phyloP scores from a whole-genome alignment of 2,888 invertebrate genomes.

The Acanthopleura granulata region DNA sequence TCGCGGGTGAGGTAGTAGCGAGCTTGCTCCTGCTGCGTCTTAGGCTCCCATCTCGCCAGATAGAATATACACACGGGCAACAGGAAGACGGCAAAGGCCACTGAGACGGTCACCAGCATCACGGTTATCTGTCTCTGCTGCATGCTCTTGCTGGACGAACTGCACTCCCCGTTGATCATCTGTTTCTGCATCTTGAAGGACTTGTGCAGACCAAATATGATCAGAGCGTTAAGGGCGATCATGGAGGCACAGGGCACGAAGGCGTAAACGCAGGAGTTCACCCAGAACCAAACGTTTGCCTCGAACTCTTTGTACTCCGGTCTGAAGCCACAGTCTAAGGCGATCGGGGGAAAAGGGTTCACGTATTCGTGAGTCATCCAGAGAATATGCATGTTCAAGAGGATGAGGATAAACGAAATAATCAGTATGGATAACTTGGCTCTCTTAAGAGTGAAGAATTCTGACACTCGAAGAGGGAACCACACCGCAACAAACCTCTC shows the following conservation, averaged over 20 bases:
- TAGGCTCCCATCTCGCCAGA: not conserved
- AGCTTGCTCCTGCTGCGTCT: not conserved
- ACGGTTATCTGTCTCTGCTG: slow-evolving; percentile 16
- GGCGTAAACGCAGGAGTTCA: slow-evolving; percentile 8
- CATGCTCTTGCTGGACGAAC: not conserved
- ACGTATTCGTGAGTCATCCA: slow-evolving; percentile 9
- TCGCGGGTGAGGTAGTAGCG: not conserved
- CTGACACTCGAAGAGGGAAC: slow-evolving; percentile 15
- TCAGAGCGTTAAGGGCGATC: slow-evolving; percentile 5
- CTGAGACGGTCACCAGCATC: slow-evolving; percentile 10
- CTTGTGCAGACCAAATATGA: not conserved
- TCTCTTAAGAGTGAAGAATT: slow-evolving; percentile 6
- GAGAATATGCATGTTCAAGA: not conserved
- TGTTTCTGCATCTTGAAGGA: slow-evolving; percentile 16
- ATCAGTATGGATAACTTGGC: not conserved
- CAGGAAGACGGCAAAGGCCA: slow-evolving; percentile 1
- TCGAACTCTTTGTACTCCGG: not conserved
- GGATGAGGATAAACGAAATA: not conserved
- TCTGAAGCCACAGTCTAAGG: slow-evolving; percentile 10
- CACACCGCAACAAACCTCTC: slow-evolving; percentile 17
- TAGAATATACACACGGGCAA: not conserved
- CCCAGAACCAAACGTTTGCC: not conserved
- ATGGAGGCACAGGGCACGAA: slow-evolving; percentile 5
- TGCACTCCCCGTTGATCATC: not conserved
- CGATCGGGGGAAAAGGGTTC: not conserved